Percentiles rank a stretch among this genome's conserved stretches.
Evolutionary conservation across 2,113 vertebrate genomes (phyloP).

Genomic region (Accipiter cooperii): DNA sequence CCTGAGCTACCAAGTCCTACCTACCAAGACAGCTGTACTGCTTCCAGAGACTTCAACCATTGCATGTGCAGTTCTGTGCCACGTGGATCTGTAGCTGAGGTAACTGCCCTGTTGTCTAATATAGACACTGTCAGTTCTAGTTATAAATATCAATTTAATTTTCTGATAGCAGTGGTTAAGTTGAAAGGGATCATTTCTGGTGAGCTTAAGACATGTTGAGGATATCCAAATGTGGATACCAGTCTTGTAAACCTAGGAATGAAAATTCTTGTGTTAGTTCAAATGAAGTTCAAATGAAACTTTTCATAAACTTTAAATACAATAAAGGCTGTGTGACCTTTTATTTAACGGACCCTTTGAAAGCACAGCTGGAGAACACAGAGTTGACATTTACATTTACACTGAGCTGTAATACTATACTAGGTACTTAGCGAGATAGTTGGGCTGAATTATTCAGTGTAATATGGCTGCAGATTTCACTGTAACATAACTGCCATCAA

Average conservation of each 20-base stretch:
- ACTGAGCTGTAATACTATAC: not conserved
- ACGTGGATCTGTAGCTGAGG: not conserved
- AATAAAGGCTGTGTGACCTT: not conserved
- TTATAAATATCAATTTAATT: not conserved
- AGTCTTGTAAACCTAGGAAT: not conserved
- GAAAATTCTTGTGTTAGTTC: not conserved
- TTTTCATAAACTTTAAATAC: not conserved
- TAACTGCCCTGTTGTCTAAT: not conserved
- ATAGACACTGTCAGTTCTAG: not conserved
- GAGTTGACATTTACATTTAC: not conserved
- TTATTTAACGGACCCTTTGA: not conserved
- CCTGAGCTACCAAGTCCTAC: not conserved
- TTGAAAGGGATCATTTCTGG: not conserved
- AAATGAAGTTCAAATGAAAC: not conserved
- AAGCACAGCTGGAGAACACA: not conserved
- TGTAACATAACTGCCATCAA: not conserved
- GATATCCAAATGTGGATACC: not conserved
- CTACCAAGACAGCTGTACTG: not conserved
- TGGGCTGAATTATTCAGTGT: not conserved
- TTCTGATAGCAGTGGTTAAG: not conserved
- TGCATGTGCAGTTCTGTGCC: not conserved
- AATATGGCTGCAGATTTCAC: not conserved
- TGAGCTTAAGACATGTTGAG: not conserved
- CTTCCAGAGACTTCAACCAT: not conserved
- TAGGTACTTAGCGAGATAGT: not conserved